A percentile compares a stretch with the other conserved stretches of the same genome.
phyloP scores from a whole-genome alignment of 2,888 invertebrate species.

The Cyaniris semiargus region DNA sequence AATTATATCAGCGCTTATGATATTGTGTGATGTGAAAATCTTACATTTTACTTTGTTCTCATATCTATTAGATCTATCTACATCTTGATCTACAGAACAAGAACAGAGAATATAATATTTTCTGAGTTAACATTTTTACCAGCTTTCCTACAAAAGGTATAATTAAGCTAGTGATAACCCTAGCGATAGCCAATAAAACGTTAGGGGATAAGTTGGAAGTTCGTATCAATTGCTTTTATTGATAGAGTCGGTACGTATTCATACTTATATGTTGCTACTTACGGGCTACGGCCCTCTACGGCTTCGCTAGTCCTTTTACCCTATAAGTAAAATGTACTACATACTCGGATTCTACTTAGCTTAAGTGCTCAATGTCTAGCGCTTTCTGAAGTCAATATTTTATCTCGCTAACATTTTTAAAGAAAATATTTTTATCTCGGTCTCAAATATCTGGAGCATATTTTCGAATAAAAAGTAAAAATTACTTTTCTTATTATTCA shows the following conservation, averaged over 20 bases:
- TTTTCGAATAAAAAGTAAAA: not conserved
- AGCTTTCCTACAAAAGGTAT: not conserved
- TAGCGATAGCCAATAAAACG: slow-evolving; percentile 44
- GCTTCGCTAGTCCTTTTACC: slow-evolving; percentile 5
- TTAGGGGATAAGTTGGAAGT: slow-evolving; percentile 41
- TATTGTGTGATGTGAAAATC: not conserved
- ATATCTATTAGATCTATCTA: not conserved
- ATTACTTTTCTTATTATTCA: not conserved
- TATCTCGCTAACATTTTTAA: not conserved
- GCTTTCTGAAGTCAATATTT: slow-evolving; percentile 13
- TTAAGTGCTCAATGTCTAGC: not conserved
- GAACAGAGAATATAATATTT: not conserved
- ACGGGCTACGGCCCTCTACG: not conserved
- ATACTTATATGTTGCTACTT: slow-evolving; percentile 15
- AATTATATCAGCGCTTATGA: not conserved
- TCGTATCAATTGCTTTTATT: slow-evolving; percentile 30
- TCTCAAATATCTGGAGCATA: not conserved
- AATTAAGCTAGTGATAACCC: slow-evolving; percentile 19
- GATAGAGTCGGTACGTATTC: slow-evolving; percentile 22
- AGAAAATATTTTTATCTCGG: slow-evolving; percentile 12
- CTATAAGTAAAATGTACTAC: not conserved
- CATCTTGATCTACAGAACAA: not conserved
- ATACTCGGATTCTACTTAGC: slow-evolving; percentile 8
- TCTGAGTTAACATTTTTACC: not conserved
- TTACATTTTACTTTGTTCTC: not conserved